These are phyloP conservation scores for Drosophila pachea DNA, from an alignment of 1,140 invertebrate species.

Conservation along the genomic window DNA sequence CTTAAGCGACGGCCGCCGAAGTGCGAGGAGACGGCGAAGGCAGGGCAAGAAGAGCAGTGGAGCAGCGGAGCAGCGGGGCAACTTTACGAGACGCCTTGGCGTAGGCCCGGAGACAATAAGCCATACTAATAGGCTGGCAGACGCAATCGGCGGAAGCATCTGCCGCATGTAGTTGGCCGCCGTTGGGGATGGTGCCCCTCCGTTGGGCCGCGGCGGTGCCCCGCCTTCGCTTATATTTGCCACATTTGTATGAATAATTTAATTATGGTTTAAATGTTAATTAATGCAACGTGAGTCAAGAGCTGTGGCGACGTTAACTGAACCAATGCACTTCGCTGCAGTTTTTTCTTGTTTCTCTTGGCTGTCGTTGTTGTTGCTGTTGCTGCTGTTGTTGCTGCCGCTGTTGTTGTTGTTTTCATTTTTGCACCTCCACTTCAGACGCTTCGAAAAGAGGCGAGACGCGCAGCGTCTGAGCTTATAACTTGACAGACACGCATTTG, in stretches of 20 bases:
- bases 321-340: slow-evolving; percentile 40
- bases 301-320: slow-evolving; percentile 28
- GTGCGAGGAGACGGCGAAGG: neutral
- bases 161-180: slow-evolving; percentile 34
- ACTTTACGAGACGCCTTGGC: too few species aligned
- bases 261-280: slow-evolving; percentile 79
- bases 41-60: slow-evolving; percentile 16
- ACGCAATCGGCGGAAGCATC: slow-evolving; percentile 38
- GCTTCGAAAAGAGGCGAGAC: slow-evolving; percentile 37
- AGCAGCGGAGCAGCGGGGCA: too few species aligned
- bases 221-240: slow-evolving; percentile 57
- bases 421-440: slow-evolving; percentile 54
- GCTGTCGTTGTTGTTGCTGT: slow-evolving; percentile 3
- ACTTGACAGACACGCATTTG: slow-evolving; percentile 77
- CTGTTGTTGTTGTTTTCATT: slow-evolving; percentile 23
- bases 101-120: slow-evolving; percentile 61
- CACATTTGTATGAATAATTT: slow-evolving; percentile 79
- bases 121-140: slow-evolving; percentile 69
- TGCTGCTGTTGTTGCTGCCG: slow-evolving; percentile 7
- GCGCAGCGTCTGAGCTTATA: slow-evolving; percentile 50
- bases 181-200: slow-evolving; percentile 4
- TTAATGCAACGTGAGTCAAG: slow-evolving; percentile 73
- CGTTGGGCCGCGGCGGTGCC: neutral
- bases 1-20: slow-evolving; percentile 1
- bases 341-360: slow-evolving; percentile 15